Evolutionary conservation across 1,140 invertebrate genomes (phyloP).

Genomic region (Diplogasteroides magnus): DNA sequence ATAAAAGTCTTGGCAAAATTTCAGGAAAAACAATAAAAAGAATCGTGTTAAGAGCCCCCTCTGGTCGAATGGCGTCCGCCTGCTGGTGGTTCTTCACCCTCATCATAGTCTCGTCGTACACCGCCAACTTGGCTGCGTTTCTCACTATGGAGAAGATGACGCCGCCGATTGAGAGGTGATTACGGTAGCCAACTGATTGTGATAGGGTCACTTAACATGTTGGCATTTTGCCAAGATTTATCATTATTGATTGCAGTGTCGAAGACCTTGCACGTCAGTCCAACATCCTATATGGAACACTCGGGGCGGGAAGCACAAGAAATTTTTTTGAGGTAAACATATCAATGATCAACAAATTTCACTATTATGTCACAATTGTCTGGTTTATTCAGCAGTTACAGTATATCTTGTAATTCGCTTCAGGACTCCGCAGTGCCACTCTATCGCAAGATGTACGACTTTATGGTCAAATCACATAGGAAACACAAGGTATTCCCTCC

Average conservation of each 20-base stretch:
- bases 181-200: too few relatives aligned
- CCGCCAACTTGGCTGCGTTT: conserved; percentile 95
- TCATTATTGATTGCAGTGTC: conserved; percentile 78
- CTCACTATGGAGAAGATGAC: conserved; percentile 64
- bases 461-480: conserved; percentile 65
- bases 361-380: too few relatives aligned
- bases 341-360: background rate
- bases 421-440: conserved; percentile 74
- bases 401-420: too few relatives aligned
- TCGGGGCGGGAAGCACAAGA: conserved; percentile 78
- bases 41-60: conserved; percentile 76
- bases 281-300: conserved; percentile 87
- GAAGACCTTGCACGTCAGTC: conserved; percentile 89
- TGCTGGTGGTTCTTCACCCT: conserved; percentile 99
- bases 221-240: too few relatives aligned
- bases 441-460: conserved; percentile 91
- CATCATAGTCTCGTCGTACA: conserved; percentile 95
- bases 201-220: too few relatives aligned
- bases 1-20: too few relatives aligned
- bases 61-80: conserved; percentile 85
- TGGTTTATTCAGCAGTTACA: too few relatives aligned
- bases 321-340: conserved; percentile 79
- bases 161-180: conserved; percentile 63
- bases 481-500: conserved; percentile 17
- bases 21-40: too few relatives aligned